Percentiles rank a stretch among this genome's conserved stretches.
Evolutionary conservation across 2,797 vertebrate genomes (phyloP).

Genomic region (Darevskia mixta): DNA sequence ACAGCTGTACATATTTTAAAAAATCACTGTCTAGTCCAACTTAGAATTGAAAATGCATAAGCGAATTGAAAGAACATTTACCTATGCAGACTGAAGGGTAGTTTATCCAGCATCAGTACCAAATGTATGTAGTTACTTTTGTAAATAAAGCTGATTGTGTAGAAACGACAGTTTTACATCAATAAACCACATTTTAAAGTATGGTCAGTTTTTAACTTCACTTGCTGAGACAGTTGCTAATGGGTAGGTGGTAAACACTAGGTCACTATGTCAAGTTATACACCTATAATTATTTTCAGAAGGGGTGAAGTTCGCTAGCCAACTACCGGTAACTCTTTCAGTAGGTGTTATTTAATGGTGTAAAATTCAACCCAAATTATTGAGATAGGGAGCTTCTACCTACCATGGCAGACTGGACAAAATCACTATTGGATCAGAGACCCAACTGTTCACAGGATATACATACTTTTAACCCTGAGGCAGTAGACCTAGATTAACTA

Average conservation of each 20-base stretch:
- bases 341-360: not conserved
- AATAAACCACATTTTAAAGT: slow-evolving; percentile 53
- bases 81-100: slow-evolving; percentile 1
- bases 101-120: slow-evolving; percentile 47
- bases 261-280: not conserved
- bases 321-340: not conserved
- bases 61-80: not conserved
- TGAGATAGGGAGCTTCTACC: not conserved
- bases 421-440: not conserved
- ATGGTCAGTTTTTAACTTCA: slow-evolving; percentile 29
- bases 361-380: not conserved
- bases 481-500: not conserved
- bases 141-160: slow-evolving; percentile 75
- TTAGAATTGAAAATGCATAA: not conserved
- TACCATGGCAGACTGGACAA: not conserved
- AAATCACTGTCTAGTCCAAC: not conserved
- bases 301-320: not conserved
- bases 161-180: slow-evolving; percentile 47
- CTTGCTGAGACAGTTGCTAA: not conserved
- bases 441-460: not conserved
- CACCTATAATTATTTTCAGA: not conserved
- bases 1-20: not conserved
- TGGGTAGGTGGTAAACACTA: not conserved
- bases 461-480: not conserved
- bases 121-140: slow-evolving; percentile 64